phyloP scores from a whole-genome alignment of 2,888 invertebrate species.

The Dione juno region DNA sequence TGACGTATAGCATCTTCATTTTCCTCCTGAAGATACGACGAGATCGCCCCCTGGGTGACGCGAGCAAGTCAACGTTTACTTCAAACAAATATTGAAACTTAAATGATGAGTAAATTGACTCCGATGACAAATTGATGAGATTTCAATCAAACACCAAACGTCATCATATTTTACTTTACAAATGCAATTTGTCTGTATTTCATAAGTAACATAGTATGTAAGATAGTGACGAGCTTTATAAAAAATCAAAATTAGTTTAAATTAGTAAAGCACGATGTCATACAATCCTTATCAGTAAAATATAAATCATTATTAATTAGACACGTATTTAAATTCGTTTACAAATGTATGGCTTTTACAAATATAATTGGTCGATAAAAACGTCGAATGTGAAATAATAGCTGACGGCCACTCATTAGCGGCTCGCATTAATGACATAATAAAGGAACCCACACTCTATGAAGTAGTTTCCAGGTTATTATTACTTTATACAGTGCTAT shows the following conservation, averaged over 20 bases:
- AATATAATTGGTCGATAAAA: constrained; percentile 49
- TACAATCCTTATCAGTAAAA: not conserved
- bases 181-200: not conserved
- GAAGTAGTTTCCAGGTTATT: not conserved
- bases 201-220: too few species aligned
- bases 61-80: too few species aligned
- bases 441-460: constrained; percentile 7
- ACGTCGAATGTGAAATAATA: constrained; percentile 44
- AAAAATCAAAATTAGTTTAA: not conserved
- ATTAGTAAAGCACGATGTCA: not conserved
- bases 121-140: too few species aligned
- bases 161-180: not conserved
- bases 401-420: constrained; percentile 39
- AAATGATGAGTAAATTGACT: too few species aligned
- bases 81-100: too few species aligned
- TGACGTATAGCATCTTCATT: too few species aligned
- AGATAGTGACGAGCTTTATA: not conserved
- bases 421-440: constrained; percentile 13
- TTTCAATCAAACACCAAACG: too few species aligned
- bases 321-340: constrained; percentile 29
- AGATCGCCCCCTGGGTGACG: too few species aligned
- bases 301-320: constrained; percentile 41
- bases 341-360: constrained; percentile 35
- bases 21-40: too few species aligned
- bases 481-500: not conserved